phyloP scores from a whole-genome alignment of 2,888 invertebrate genomes.

The Cephus pulcher region DNA sequence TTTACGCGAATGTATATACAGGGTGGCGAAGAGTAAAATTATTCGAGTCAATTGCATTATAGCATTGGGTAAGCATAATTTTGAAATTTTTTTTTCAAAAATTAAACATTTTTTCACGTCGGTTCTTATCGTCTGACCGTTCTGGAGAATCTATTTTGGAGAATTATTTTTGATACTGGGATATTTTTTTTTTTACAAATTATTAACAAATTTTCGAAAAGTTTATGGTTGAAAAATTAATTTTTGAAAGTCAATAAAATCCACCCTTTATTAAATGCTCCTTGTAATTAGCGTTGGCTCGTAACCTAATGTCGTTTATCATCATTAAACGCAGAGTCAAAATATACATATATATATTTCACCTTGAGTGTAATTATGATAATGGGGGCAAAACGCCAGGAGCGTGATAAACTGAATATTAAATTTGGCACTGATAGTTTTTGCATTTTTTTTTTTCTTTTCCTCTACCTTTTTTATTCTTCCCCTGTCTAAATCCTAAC shows the following conservation, averaged over 20 bases:
- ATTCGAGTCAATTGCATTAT: neutral
- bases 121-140: neutral
- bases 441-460: neutral
- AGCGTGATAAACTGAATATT: neutral
- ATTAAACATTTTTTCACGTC: neutral
- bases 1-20: neutral
- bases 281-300: neutral
- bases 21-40: neutral
- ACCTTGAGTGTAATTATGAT: neutral
- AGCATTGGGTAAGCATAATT: neutral
- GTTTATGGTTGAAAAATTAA: neutral
- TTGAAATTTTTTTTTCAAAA: neutral
- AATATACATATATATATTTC: neutral
- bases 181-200: no score
- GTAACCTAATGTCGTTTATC: neutral
- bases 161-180: no score
- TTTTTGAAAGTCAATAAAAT: neutral
- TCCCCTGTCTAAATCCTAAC: neutral
- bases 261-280: neutral
- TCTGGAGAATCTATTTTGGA: neutral
- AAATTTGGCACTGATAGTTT: neutral
- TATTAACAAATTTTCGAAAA: neutral
- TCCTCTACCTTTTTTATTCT: neutral
- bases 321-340: neutral
- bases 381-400: neutral